Base-by-base conservation (phyloP, 2,888 invertebrate species). In the Diarsia mendica region DNA sequence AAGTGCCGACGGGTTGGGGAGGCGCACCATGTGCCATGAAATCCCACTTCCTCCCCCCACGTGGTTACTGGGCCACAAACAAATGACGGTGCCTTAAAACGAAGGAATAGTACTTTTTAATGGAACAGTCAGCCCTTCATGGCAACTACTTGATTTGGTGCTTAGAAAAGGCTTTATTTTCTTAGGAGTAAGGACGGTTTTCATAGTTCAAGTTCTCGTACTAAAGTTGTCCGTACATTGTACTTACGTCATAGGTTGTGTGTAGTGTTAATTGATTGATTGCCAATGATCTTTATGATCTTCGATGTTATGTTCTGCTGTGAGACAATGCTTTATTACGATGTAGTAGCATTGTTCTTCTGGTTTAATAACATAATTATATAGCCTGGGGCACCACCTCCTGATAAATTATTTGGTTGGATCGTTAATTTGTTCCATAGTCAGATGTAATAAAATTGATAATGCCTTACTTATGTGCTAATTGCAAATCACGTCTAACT, bases 201-300 rank as follows among this genome's bases (percentile, higher is more conserved):
- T 75, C 9, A 15, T 78, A 20, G 2, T 44, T 28, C 18, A 48
- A 44, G 10, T 28, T 13, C 48, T 33, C n/a, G 5, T 33, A 39
- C 51, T 53, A 23, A 70, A 18, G 20, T 18, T n/a, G 55, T 39
- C 18, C 10, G 55, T 33, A 61, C 49, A 48, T 39, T 44, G 65
- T 48, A 4, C 67, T 10, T 18, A 70, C 75, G 73, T 83, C 70
- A 85, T 65, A 51, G 33, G 33, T 49, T 55, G 48, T 68, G 58
- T 60, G 11, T 53, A 71, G 67, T 75, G 48, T 68, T 23, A 74
- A 63, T 75, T 84, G 67, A 76, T 84, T 64, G 72, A 81, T 77
- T 71, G 79, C 53, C 64, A 78, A 67, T 78, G 64, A 72, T 71
- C 49, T 51, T 44, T 68, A 33, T 49, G 67, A 75, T 74, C 63